Evolutionary conservation across 2,888 invertebrate species (phyloP), one percentile per base, ranked within the genome.

Genomic region (Suillia variegata): DNA sequence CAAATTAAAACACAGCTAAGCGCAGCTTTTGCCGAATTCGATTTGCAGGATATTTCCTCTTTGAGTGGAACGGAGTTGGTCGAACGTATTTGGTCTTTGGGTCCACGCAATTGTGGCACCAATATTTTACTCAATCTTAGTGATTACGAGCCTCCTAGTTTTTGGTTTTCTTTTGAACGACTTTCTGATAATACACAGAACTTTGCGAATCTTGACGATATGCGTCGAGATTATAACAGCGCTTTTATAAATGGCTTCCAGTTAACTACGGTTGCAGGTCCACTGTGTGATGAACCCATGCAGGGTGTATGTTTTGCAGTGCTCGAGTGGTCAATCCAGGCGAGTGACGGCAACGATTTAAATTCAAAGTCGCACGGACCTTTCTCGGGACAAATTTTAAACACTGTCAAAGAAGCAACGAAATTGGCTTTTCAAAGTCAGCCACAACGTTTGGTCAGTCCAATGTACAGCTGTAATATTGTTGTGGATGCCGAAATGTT

Each of bases 221-320:
- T 83, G 0, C 84, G 88, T 50, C 84, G 85, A 59, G 86, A 87
- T 69, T 87, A 85, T 77, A 93, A 93, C 73, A 90, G 89, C 76
- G 90, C 90, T 78, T 89, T 96, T 76, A 85, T 94, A 2, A 93
- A 92, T 82, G 95, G 94, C 8, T 90, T 96, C 82, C 92, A 94
- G 85, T 81, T 95, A 80, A 92, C 93, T 5, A 88, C 94, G 22
- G 82, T 91, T 56, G 89, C 94, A 45, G 99, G 99, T 0, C 98
- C 98, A 0, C 80, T 99, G 48, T 99, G 98, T 82, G 96, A 97
- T 73, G 99, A 99, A 77, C 96, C 97, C 1, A 90, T 99, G 90
- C 92, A 91, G 84, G 98, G 98, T 1, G 95, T 98, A 1, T 93
- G 91, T 17, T 96, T 98, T 83, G 85, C 93, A 56, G 86, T 98